Base-by-base conservation (phyloP, 2,888 invertebrate species). In the Drosophila mettleri region DNA sequence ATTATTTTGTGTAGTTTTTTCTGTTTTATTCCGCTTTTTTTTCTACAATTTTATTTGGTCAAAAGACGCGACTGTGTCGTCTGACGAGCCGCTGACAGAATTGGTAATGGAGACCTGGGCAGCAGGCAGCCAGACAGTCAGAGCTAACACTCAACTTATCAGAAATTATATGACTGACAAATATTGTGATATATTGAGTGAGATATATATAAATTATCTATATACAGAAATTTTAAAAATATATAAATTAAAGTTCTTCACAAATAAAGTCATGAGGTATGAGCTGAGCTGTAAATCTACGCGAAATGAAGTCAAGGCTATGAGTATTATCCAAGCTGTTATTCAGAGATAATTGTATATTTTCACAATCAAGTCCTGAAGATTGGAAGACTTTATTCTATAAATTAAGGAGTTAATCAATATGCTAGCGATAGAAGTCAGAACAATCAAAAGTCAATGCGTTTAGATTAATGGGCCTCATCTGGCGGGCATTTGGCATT, bases 81-180 rank as follows among this genome's bases (percentile, higher is more conserved):
- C 51, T 86, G 84, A 88, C 55, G 72, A 85, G 74, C 48, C 58
- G 88, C 61, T 85, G 88, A 85, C 88, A 86, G 88, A 77, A 61
- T 69, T 73, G 63, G 78, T 74, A 68, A 71, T 69, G 63, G 67
- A 67, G 69, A 64, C 60, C 57, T 63, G 58, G 52, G 71, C 65
- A 69, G 45, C 53, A 16, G 14, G 5, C 12, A 18, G 10, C 24
- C 31, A 38, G n/a, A 20, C 39, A 49, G 34, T 20, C 22, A 24
- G 36, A 55, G 48, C 49, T 7, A 34, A 49, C 49, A 34, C 22
- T n/a, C 22, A 49, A 48, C 31, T 34, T 14, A 18, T 27, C 24
- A 24, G 33, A 45, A 16, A 20, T n/a, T n/a, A 10, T 31, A n/a
- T n/a, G 22, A 49, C 18, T 12, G 14, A 4, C 14, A 6, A 20